Base-by-base conservation (phyloP, 2,797 vertebrate genomes). In the Hydrocynus forskahlii region DNA sequence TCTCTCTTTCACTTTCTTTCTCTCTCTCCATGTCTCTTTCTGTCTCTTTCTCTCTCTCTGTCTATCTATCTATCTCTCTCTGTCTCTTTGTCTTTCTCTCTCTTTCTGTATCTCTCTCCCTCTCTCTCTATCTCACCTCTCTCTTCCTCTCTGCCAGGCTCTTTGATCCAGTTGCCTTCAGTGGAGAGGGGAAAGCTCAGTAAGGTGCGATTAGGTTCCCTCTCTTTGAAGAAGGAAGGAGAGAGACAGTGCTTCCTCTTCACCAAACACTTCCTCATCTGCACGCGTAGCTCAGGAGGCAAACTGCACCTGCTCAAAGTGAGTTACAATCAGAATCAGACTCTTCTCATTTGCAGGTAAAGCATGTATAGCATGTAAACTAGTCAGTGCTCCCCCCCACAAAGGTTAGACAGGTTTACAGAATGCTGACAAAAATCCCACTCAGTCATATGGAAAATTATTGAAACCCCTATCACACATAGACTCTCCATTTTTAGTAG, bases 201-300 rank as follows among this genome's bases (percentile, higher is more conserved):
- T 83, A 99, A 99, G 91, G 97, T 99, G 86, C 97, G 98, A 7
- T 92, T 99, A 88, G 97, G 97, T 79, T 98, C 98, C 1, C 91
- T 99, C 54, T 99, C 97, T 83, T 93, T 99, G 90, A 99, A 99
- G 94, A 99, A 98, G 90, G 98, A 99, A 94, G 97, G 97, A 80
- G 98, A 99, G 89, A 94, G 98, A 54, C 98, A 99, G 88, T 99
- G 98, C 88, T 99, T 99, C 93, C 95, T 99, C 86, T 99, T 99
- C 89, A 99, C 98, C 86, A 99, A 99, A 86, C 98, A 99, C 93
- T 99, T 99, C 86, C 94, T 99, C 68, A 96, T 99, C 89, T 99
- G 98, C 90, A 99, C 98, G 1, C 96, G 98, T 89, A 99, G 98
- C 90, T 99, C 98, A 1, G 98, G 98, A 81, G 98, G 98, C 82